Evolutionary conservation across 23 tunicate genomes (phyloP), one percentile per base, ranked within the genome.

Genomic region (Diplosoma virens): DNA sequence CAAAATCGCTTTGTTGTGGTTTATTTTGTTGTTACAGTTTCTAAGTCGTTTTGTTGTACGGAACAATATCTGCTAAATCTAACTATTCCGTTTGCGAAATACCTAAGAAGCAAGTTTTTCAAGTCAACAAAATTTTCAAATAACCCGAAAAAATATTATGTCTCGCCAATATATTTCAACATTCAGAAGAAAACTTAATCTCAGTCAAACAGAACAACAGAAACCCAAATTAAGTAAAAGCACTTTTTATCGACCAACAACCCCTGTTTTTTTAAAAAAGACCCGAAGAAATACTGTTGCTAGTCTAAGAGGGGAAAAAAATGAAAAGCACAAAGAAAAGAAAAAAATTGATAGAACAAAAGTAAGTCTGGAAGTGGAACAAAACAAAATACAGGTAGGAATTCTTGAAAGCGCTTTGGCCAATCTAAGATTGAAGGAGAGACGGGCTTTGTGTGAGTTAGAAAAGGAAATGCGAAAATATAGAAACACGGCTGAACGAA

Each of bases 381-480:
- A 35, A 21, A 80, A 63, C 67, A 60, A 37, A 1, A 32, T 80
- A 33, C 76, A 80, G 25, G 41, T 80, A 1, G 58, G 68, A 28
- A 65, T 80, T 28, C 32, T 80, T 32, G 84, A 80, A 53, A 66
- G 46, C 18, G 63, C 84, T n/a, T 35, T 80, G 50, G 52, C 67
- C 1, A 47, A 67, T 1, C 34, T 80, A 67, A 56, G 84, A 18
- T 1, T 28, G 3, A 66, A 67, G 30, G 84, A 80, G 59, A 80
- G 68, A 67, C 45, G 68, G 25, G 84, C 84, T 4, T 61, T 80
- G 5, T 77, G 84, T 9, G 74, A 80, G 2, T 48, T 80, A 35
- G 84, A 80, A 54, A 67, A 37, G 34, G 84, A 80, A 67, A 80
- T 80, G 84, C 46, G 54, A 30, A 67, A 32, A 32, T 80, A 80